Conservation (phyloP, 2,888 invertebrate species). For the Philaethria dido region DNA sequence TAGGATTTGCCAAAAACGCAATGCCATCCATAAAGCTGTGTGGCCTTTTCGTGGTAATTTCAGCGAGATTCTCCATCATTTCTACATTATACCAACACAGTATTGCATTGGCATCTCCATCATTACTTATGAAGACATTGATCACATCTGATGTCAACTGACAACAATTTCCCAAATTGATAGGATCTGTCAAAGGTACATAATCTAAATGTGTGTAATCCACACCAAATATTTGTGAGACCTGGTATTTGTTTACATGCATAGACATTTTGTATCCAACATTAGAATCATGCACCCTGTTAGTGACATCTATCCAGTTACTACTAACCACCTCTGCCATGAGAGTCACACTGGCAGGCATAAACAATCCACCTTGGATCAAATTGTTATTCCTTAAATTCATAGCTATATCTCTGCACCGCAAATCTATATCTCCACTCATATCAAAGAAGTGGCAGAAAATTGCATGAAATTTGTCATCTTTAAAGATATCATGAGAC, state of each 20-base stretch:
- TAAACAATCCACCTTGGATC: slow-evolving; percentile 69
- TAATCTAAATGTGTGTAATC: slow-evolving; percentile 72
- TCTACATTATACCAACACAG: slow-evolving; percentile 83
- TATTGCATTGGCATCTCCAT: slow-evolving; percentile 77
- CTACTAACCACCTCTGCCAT: slow-evolving; percentile 85
- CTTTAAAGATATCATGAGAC: slow-evolving; percentile 54
- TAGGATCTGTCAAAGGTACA: slow-evolving; percentile 64
- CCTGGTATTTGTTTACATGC: slow-evolving; percentile 84
- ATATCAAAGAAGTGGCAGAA: slow-evolving; percentile 80
- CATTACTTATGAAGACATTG: slow-evolving; percentile 57
- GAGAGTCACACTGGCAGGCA: slow-evolving; percentile 81
- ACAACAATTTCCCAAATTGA: slow-evolving; percentile 54
- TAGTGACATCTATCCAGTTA: slow-evolving; percentile 83
- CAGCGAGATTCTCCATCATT: slow-evolving; percentile 63
- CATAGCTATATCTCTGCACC: slow-evolving; percentile 55
- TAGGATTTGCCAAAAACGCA: slow-evolving; percentile 72
- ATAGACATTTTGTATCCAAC: slow-evolving; percentile 81
- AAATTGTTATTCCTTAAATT: slow-evolving; percentile 64
- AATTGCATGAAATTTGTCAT: slow-evolving; percentile 78
- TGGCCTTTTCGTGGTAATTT: slow-evolving; percentile 70
- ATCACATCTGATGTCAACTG: slow-evolving; percentile 50
- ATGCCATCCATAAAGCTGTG: slow-evolving; percentile 75
- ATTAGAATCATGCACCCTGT: slow-evolving; percentile 83
- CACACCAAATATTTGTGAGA: slow-evolving; percentile 81
- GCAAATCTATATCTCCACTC: slow-evolving; percentile 83